phyloP scores from a whole-genome alignment of 2,797 vertebrate genomes.

The Odontamblyopus rebecca region DNA sequence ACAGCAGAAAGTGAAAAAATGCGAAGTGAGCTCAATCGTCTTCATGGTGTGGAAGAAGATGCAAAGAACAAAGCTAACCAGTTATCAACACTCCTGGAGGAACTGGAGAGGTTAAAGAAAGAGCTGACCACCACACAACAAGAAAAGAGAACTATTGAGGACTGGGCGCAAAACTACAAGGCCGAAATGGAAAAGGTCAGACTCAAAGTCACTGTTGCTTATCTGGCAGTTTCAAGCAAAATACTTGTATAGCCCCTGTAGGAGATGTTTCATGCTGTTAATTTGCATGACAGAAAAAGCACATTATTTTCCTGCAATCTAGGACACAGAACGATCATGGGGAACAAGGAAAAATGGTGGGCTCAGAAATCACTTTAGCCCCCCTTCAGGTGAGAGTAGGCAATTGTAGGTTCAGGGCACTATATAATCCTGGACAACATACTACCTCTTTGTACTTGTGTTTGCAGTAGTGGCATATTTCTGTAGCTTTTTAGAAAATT shows the following conservation, averaged over 20 bases:
- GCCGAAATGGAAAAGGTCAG: conserved; percentile 89
- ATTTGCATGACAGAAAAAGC: conserved; percentile 24
- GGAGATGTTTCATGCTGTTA: not conserved
- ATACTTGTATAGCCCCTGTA: not conserved
- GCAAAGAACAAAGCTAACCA: conserved; percentile 85
- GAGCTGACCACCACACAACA: conserved; percentile 85
- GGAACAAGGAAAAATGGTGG: conserved; percentile 36
- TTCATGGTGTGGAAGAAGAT: conserved; percentile 87
- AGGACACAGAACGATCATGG: conserved; percentile 45
- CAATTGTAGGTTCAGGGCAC: conserved; percentile 29
- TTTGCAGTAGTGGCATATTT: not conserved
- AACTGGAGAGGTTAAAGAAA: conserved; percentile 86
- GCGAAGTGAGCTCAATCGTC: conserved; percentile 82
- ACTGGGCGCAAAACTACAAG: conserved; percentile 88
- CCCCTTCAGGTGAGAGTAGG: conserved; percentile 63
- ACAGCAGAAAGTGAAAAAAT: conserved; percentile 85
- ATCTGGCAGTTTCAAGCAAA: not conserved
- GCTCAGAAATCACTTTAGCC: conserved; percentile 48
- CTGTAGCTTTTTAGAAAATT: not conserved
- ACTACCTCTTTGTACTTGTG: not conserved
- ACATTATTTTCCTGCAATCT: conserved; percentile 43
- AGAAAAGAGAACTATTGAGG: conserved; percentile 92
- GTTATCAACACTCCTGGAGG: conserved; percentile 85
- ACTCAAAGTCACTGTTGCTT: not conserved
- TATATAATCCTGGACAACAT: not conserved